These are phyloP conservation scores for Rugalucina vietnamica DNA, from an alignment of 2,888 invertebrate species.

Conservation along the genomic window DNA sequence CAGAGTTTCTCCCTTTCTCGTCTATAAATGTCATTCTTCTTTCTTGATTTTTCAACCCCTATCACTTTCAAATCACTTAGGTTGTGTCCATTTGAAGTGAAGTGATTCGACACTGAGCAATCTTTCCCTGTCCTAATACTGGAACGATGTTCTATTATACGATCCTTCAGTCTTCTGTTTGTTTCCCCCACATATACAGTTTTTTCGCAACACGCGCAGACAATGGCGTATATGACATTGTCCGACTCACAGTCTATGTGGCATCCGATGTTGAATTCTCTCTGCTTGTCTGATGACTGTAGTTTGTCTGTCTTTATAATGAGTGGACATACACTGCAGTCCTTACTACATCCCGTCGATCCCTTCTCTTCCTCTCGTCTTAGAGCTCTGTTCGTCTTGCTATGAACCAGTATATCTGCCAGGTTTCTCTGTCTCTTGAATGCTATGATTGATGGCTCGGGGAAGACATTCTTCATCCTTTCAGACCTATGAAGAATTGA, in stretches of 20 bases:
- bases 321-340: too few relatives aligned
- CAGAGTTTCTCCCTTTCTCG: too few relatives aligned
- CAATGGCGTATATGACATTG: background rate
- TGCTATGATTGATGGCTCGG: background rate
- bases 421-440: background rate
- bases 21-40: too few relatives aligned
- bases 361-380: too few relatives aligned
- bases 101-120: background rate
- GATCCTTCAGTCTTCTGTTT: background rate
- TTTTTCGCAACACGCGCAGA: background rate
- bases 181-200: conserved; percentile 1
- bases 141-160: background rate
- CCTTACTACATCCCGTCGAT: too few relatives aligned
- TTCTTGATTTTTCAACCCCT: too few relatives aligned
- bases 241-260: background rate
- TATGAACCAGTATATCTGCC: conserved; percentile 1
- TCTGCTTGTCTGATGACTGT: too few relatives aligned
- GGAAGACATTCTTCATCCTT: background rate
- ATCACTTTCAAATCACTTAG: too few relatives aligned
- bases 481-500: background rate
- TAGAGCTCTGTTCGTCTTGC: too few relatives aligned
- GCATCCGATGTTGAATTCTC: background rate
- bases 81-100: too few relatives aligned
- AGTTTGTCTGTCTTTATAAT: too few relatives aligned
- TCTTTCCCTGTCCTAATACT: background rate